phyloP scores from a whole-genome alignment of 2,888 invertebrate genomes.

The Drosophila putrida region DNA sequence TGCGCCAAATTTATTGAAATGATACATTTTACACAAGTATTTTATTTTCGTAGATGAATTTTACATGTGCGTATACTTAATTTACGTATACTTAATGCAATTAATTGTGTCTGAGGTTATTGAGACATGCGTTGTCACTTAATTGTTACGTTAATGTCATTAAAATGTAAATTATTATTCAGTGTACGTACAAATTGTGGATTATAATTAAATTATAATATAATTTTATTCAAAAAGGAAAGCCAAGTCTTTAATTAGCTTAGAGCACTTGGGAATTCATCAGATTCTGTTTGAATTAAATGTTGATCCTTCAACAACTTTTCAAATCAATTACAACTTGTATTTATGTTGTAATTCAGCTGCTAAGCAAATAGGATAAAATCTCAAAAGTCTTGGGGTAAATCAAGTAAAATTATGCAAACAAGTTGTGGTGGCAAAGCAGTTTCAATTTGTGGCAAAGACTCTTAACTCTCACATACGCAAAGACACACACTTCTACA shows the following conservation, averaged over 20 bases:
- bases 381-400: constrained; percentile 19
- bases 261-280: not conserved
- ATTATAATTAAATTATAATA: not conserved
- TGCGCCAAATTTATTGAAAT: constrained; percentile 11
- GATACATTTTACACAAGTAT: constrained; percentile 4
- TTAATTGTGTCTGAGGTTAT: constrained; percentile 33
- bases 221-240: not conserved
- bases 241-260: not conserved
- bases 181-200: not conserved
- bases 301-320: constrained; percentile 5
- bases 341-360: not conserved
- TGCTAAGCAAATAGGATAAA: constrained; percentile 4
- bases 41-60: not conserved
- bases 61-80: constrained; percentile 9
- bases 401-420: constrained; percentile 56
- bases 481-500: too few species aligned
- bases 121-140: constrained; percentile 29
- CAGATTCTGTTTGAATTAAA: not conserved
- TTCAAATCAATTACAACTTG: constrained; percentile 18
- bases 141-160: constrained; percentile 39
- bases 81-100: constrained; percentile 34
- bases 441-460: constrained; percentile 51
- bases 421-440: constrained; percentile 27
- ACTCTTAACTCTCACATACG: constrained; percentile 6
- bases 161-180: constrained; percentile 11